These are phyloP conservation scores for Ichneumon xanthorius DNA, from an alignment of 2,888 invertebrate species.

Conservation along the genomic window DNA sequence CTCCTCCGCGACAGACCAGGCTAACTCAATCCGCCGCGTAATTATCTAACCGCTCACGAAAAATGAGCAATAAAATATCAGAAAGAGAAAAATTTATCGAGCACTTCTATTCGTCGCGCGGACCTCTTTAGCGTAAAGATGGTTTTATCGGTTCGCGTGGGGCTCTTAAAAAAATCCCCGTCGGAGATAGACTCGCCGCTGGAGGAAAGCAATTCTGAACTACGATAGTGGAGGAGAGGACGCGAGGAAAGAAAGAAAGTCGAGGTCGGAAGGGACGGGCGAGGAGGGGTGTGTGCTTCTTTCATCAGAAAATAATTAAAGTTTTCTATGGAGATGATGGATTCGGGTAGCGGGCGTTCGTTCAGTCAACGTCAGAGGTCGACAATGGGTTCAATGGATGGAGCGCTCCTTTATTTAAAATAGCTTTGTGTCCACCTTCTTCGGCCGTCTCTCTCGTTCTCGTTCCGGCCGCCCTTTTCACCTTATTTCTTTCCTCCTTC, in stretches of 20 bases:
- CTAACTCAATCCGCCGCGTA: too few relatives aligned
- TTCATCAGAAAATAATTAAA: conserved; percentile 85
- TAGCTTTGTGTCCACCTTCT: conserved; percentile 83
- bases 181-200: conserved; percentile 4
- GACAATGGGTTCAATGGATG: conserved; percentile 84
- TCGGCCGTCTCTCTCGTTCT: conserved; percentile 59
- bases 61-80: too few relatives aligned
- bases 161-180: neutral
- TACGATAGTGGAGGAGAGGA: conserved; percentile 50
- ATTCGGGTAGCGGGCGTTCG: conserved; percentile 76
- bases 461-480: conserved; percentile 55
- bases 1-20: too few relatives aligned
- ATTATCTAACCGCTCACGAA: too few relatives aligned
- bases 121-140: neutral
- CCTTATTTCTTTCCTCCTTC: conserved; percentile 59
- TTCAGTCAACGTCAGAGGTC: conserved; percentile 83
- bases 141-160: neutral
- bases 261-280: conserved; percentile 40
- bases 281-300: conserved; percentile 75
- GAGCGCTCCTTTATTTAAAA: conserved; percentile 85
- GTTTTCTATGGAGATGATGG: conserved; percentile 85
- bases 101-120: neutral
- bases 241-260: conserved; percentile 49
- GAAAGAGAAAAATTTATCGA: neutral
- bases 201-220: conserved; percentile 43